Evolutionary conservation across 2,888 invertebrate genomes (phyloP).

Genomic region (Metacarcinus magister): DNA sequence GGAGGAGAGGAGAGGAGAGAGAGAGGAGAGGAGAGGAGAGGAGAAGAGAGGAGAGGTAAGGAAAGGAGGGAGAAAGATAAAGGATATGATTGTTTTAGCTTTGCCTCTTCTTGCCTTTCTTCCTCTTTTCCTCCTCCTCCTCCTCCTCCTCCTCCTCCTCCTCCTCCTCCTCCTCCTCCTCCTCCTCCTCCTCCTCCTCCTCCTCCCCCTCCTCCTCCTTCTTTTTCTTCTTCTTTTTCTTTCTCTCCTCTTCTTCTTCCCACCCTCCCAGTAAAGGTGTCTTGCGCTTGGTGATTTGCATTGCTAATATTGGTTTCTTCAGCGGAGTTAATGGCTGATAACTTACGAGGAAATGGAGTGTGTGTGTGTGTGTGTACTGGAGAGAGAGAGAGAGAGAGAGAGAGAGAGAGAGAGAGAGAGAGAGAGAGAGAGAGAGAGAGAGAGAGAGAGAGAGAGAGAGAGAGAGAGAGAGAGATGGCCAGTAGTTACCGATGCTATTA

Average conservation of each 20-base stretch:
- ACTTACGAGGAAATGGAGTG: not conserved
- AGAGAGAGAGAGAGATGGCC: too few species aligned
- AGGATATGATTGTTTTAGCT: not conserved
- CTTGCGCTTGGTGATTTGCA: not conserved
- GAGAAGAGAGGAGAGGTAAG: not conserved
- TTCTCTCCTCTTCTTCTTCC: too few species aligned
- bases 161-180: not conserved
- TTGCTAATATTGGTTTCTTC: slow-evolving; percentile 26
- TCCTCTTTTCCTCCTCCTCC: not conserved
- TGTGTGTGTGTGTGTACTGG: too few species aligned
- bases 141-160: not conserved
- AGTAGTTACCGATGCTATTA: too few species aligned
- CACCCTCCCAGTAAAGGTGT: not conserved
- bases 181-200: not conserved
- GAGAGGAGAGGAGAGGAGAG: not conserved
- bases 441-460: too few species aligned
- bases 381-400: too few species aligned
- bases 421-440: too few species aligned
- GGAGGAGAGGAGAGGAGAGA: not conserved
- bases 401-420: too few species aligned
- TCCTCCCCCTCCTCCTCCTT: not conserved
- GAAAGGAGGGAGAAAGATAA: not conserved
- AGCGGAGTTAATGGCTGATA: not conserved
- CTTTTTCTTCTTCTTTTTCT: too few species aligned
- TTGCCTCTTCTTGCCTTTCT: not conserved